Evolutionary conservation across 1,140 invertebrate species (phyloP), one percentile per base, ranked within the genome.

Genomic region (Aporrectodea caliginosa): DNA sequence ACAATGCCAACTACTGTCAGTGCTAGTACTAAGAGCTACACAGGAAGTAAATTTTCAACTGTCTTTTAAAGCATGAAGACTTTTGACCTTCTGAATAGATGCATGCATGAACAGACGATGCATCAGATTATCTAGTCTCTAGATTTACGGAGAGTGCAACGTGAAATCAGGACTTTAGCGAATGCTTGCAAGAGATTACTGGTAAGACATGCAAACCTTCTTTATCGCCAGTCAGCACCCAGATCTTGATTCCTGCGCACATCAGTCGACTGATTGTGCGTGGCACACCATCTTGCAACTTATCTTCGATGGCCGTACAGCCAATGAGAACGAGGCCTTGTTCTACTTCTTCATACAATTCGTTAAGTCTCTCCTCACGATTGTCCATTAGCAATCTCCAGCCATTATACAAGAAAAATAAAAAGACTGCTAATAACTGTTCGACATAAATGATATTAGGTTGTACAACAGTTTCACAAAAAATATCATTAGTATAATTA

Each of bases 211-310:
- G n/a, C n/a, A 22, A 43, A 76, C 75, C 75, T 76, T 76, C 95
- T 89, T 99, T 99, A 89, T 99, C 98, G 31, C 98, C 98, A 6
- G 98, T 99, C 80, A 99, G 89, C 35, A 99, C 94, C 98, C 98
- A 99, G 73, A 99, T 93, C 86, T 93, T 92, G 81, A 88, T 88
- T 12, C 95, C 95, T 43, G 96, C 96, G 80, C 92, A 91, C 31
- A 94, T 89, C 12, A 99, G 88, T 27, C 92, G 91, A 1, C 91
- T 91, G 82, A 98, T 94, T 0, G 94, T 93, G 83, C 97, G 93
- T 1, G 95, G 94, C 22, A 99, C 97, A 43, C 86, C 87, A 83
- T 96, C 95, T 90, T 98, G 97, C 73, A 98, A 89, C 87, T 95
- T 96, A 89, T 98, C 97, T 89, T 98, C 97, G 84, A 98, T 98